Conservation (phyloP, 35 echinoderm and acorn worm species). For the Hemicentrotus pulcherrimus region DNA sequence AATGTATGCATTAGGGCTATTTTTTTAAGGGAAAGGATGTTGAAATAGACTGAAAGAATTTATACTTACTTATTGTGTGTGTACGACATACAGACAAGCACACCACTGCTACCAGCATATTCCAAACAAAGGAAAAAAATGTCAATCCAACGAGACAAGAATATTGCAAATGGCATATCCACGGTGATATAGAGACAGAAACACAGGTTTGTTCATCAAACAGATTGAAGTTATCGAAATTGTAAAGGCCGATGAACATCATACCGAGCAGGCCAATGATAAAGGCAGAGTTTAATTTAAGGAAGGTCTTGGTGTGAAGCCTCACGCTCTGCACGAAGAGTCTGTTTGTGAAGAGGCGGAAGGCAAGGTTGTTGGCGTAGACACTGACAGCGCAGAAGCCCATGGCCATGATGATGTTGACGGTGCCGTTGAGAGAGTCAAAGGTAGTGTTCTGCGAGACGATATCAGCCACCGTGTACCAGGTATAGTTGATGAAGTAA, state of each 20-base stretch:
- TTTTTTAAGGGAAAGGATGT: no score
- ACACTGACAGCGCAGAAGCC: constrained; percentile 69
- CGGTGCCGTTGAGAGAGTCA: constrained; percentile 78
- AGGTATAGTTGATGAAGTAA: constrained; percentile 58
- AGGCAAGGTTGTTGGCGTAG: constrained; percentile 79
- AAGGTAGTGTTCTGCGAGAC: constrained; percentile 69
- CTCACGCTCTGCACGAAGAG: constrained; percentile 76
- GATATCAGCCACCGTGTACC: constrained; percentile 78
- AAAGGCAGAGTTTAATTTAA: constrained; percentile 73
- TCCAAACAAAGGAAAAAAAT: constrained; percentile 73
- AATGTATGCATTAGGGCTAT: no score
- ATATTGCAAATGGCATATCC: constrained; percentile 77
- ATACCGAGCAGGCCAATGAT: constrained; percentile 49
- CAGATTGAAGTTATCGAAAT: constrained; percentile 51
- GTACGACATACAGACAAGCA: constrained; percentile 90
- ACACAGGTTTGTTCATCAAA: constrained; percentile 52
- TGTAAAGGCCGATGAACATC: constrained; percentile 72
- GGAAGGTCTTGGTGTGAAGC: constrained; percentile 81
- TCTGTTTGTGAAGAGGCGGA: constrained; percentile 77
- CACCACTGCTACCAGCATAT: constrained; percentile 75
- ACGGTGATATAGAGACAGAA: constrained; percentile 48
- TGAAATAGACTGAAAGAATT: no score
- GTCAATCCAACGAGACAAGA: constrained; percentile 63
- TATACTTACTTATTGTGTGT: constrained; percentile 89
- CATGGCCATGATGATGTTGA: constrained; percentile 75